Evolutionary conservation across 2,888 invertebrate species (phyloP), one percentile per base, ranked within the genome.

Genomic region (Agriopis leucophaearia): DNA sequence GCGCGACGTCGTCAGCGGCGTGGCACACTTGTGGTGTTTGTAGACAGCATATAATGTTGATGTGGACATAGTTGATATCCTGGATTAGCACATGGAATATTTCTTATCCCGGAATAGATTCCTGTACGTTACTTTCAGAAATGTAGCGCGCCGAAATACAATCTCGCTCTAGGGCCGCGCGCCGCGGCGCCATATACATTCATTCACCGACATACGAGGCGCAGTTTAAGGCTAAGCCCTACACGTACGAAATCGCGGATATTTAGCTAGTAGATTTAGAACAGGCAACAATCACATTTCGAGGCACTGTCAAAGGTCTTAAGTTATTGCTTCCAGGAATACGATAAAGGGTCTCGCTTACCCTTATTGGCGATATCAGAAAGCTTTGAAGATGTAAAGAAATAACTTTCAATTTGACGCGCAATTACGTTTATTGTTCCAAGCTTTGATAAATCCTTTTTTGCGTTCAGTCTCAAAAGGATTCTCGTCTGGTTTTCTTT

Each of bases 251-350:
- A 27, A 5, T 27, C 27, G 27, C 27, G 27, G 27, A 44, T 35
- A 27, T 27, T 27, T 27, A 27, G 27, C 27, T 27, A 27, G 1
- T 27, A 27, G 1, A 2, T 27, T 27, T 68, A 44, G 66, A 69
- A 71, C 52, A 7, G 65, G 45, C 48, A 52, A 56, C 56, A 68
- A 62, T 44, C 44, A 45, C 71, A 72, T 68, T 76, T 76, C 50
- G 71, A 61, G 68, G 78, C 73, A 79, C 76, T 75, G 59, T 77
- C 75, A 81, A 81, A 80, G 67, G 70, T 52, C 66, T 73, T 64
- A 71, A 76, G 66, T 73, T 77, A 70, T 66, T 76, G 70, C 73
- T 78, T 79, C 63, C 59, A 64, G 63, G 64, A 74, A 74, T 62
- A 42, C 55, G 57, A 69, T 70, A 77, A 78, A 80, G 73, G 64